Conservation (phyloP, 2,888 invertebrate genomes). For the Tinea semifulvella region DNA sequence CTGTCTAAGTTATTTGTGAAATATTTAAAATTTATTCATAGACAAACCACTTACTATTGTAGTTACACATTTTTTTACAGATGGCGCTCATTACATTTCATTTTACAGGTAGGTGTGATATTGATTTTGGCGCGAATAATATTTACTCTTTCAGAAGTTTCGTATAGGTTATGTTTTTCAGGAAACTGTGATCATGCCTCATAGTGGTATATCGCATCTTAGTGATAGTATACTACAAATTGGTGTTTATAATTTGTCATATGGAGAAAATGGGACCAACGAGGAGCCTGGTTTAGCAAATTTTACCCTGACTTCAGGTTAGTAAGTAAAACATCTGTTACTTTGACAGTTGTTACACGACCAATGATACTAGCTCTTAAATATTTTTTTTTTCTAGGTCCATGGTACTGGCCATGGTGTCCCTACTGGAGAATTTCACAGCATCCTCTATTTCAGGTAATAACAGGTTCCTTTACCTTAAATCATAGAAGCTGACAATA, state of each 20-base stretch:
- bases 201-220: conserved; percentile 37
- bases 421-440: conserved; percentile 79
- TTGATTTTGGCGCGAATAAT: conserved; percentile 41
- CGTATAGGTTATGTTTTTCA: conserved; percentile 15
- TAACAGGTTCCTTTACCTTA: no score
- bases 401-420: conserved; percentile 75
- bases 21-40: no score
- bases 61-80: no score
- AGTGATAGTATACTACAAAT: conserved; percentile 48
- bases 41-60: no score
- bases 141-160: not conserved
- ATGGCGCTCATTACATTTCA: conserved; percentile 19
- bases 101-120: conserved; percentile 23
- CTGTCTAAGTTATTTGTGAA: no score
- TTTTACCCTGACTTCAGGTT: conserved; percentile 59
- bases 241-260: conserved; percentile 55
- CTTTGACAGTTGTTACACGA: conserved; percentile 9
- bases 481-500: no score
- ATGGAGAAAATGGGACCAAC: conserved; percentile 56
- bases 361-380: no score
- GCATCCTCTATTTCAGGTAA: conserved; percentile 69
- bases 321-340: conserved; percentile 21
- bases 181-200: conserved; percentile 29
- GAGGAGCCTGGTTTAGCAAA: conserved; percentile 52
- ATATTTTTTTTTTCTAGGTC: conserved; percentile 37